Conservation (phyloP, 2,888 invertebrate genomes). For the Frankliniella fusca region DNA sequence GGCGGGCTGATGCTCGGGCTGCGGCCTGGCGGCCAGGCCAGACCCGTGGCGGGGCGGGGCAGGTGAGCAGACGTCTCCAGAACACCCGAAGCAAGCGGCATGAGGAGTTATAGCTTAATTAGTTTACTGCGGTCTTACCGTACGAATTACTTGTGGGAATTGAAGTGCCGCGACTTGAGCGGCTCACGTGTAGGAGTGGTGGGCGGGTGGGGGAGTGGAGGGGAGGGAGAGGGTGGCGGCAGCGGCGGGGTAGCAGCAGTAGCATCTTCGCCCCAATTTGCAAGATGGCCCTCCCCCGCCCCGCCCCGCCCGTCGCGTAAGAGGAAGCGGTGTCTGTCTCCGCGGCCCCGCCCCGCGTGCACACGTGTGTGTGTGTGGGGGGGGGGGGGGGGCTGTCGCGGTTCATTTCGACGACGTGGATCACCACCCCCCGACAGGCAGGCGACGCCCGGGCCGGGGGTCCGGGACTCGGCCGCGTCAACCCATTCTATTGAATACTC, state of each 20-base stretch:
- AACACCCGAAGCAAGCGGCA: slow-evolving; percentile 23
- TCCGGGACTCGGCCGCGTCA: no score
- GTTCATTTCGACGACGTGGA: no score
- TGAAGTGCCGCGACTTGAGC: slow-evolving; percentile 16
- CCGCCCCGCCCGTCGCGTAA: background rate
- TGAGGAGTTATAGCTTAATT: slow-evolving; percentile 26
- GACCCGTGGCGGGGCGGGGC: slow-evolving; percentile 16
- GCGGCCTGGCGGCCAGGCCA: background rate
- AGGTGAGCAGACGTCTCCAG: slow-evolving; percentile 18
- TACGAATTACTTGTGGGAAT: slow-evolving; percentile 26
- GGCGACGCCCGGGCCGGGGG: no score
- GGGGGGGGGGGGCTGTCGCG: no score
- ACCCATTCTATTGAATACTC: background rate
- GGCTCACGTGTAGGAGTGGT: background rate
- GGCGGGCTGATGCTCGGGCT: background rate
- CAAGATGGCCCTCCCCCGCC: background rate
- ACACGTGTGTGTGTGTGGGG: background rate
- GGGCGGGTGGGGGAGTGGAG: background rate
- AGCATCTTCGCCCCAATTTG: background rate
- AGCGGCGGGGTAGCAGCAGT: background rate
- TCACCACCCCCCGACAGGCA: no score
- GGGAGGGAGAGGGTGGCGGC: background rate
- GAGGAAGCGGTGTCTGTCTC: background rate
- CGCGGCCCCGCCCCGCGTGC: background rate
- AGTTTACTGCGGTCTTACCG: slow-evolving; percentile 26